Evolutionary conservation across 2,888 invertebrate species (phyloP), one percentile per base, ranked within the genome.

Genomic region (Melangyna quadrimaculata): DNA sequence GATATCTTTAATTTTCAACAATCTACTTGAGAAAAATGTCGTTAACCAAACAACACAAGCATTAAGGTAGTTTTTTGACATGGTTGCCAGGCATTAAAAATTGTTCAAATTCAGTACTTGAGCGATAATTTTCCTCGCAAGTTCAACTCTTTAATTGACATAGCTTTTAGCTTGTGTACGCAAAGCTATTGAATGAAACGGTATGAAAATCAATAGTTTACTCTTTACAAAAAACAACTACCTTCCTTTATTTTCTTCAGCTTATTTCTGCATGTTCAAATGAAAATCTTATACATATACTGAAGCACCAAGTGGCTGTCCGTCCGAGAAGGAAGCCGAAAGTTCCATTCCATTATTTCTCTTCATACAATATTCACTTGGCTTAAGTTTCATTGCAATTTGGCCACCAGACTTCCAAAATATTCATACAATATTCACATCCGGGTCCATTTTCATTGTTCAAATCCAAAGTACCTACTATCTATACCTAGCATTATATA

Each of bases 301-400:
- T n/a, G n/a, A n/a, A n/a, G n/a, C n/a, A n/a, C n/a, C n/a, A n/a
- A n/a, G n/a, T n/a, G n/a, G n/a, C n/a, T n/a, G 59, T 59, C n/a
- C n/a, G n/a, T n/a, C 81, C 81, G 37, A n/a, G n/a, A 55, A 35
- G 10, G 40, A 55, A 43, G 53, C 61, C 78, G 32, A 70, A 78
- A 73, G 78, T 63, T 37, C 69, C 69, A 73, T 78, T 82, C 82
- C 73, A 70, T 82, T 82, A 73, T 69, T 73, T 73, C 69, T 27
- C 27, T 78, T 73, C 67, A 78, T 82, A 37, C 72, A 82, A 78
- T 73, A 82, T 82, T 78, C 69, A 78, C 73, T 48, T 69, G 55
- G 69, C 69, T 73, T 78, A 73, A 78, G 82, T 82, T 82, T 69
- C 69, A 69, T 45, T 82, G 78, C 82, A 82, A 82, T 82, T 82